phyloP scores from a whole-genome alignment of 2,797 vertebrate species.

The Apodemus agrarius region DNA sequence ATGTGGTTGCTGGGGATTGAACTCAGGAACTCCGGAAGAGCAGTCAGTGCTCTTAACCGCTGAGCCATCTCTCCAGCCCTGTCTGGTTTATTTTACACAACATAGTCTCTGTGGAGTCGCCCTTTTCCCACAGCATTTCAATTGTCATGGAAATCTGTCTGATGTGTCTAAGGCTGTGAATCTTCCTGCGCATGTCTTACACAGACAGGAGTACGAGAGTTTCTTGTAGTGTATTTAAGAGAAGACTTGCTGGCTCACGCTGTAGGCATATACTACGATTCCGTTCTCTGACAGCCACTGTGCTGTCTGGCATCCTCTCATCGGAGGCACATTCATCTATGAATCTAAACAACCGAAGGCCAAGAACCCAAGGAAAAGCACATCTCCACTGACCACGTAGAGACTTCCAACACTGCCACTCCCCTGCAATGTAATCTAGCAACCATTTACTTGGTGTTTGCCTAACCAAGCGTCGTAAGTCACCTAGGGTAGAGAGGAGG shows the following conservation, averaged over 20 bases:
- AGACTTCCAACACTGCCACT: no score
- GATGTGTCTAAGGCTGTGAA: neutral
- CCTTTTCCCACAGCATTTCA: neutral
- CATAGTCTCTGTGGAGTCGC: neutral
- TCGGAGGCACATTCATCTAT: neutral
- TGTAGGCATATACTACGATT: neutral
- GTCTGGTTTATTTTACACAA: neutral
- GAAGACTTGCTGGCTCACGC: neutral
- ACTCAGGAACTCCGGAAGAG: no score
- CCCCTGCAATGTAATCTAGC: neutral
- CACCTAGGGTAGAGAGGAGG: neutral
- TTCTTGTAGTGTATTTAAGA: neutral
- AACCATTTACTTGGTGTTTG: neutral
- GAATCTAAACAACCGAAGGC: neutral
- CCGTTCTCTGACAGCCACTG: neutral
- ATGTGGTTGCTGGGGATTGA: no score
- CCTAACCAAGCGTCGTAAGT: neutral
- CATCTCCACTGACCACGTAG: neutral
- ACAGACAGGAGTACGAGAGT: neutral
- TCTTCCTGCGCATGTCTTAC: neutral
- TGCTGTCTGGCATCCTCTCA: neutral
- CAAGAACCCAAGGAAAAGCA: neutral
- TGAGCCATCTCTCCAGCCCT: no score
- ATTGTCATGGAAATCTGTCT: neutral
- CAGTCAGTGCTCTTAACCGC: no score